A percentile compares a stretch with the other conserved stretches of the same genome.
These are phyloP conservation scores for Lycocorax pyrrhopterus DNA, from an alignment of 2,113 vertebrate genomes.

Conservation along the genomic window DNA sequence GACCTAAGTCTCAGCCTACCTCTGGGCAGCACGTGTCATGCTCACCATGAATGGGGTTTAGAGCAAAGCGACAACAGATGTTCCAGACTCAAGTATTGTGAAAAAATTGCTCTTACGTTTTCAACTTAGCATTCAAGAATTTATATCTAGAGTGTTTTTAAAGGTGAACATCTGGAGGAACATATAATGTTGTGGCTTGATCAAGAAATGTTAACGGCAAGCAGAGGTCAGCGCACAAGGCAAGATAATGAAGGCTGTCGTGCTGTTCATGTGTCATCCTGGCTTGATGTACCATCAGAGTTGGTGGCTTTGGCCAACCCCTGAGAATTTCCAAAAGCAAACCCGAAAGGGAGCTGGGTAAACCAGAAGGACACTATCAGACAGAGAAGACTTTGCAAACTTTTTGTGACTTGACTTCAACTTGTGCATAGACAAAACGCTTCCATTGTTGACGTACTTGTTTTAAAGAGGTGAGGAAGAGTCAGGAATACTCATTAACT, in stretches of 20 bases:
- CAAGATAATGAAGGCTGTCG: background rate
- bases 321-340: background rate
- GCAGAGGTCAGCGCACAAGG: background rate
- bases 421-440: background rate
- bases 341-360: background rate
- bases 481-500: background rate
- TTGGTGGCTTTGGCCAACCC: background rate
- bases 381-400: background rate
- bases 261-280: accelerated
- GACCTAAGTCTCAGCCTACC: background rate
- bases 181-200: accelerated
- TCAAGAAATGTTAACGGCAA: background rate
- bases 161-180: background rate
- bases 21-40: background rate
- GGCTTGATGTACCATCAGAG: background rate
- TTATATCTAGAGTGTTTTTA: background rate
- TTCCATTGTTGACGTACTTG: accelerated
- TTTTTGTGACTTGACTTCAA: background rate
- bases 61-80: background rate
- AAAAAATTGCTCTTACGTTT: background rate
- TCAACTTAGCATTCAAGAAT: background rate
- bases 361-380: background rate
- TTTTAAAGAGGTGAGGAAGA: background rate
- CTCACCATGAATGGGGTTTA: background rate
- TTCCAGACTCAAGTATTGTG: background rate